These are phyloP conservation scores for Pseudopodoces humilis DNA, from an alignment of 2,113 vertebrate species.

Conservation along the genomic window DNA sequence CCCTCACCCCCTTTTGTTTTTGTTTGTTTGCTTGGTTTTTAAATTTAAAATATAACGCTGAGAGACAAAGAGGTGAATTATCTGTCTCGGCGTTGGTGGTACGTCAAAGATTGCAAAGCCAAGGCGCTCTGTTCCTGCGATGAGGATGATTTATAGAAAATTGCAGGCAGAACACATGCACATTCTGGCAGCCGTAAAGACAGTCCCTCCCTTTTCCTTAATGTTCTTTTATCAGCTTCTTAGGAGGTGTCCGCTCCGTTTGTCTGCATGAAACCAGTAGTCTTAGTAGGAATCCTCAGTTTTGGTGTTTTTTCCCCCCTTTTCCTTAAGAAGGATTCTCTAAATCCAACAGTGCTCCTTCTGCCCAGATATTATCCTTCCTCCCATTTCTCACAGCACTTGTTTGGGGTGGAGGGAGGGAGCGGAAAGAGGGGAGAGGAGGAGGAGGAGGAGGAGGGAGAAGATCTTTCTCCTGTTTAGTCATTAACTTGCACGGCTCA, in stretches of 20 bases:
- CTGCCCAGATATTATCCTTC: conserved; percentile 4
- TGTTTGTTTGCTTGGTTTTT: not conserved
- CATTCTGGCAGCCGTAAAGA: conserved; percentile 61
- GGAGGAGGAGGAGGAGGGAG: not conserved
- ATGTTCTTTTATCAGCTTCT: conserved; percentile 70
- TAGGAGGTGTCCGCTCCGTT: conserved; percentile 55
- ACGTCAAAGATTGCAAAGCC: conserved; percentile 69
- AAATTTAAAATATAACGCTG: not conserved
- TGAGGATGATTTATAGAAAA: conserved; percentile 76
- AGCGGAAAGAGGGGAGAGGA: conserved; percentile 16
- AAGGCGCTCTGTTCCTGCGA: conserved; percentile 62
- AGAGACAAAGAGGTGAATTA: conserved; percentile 78
- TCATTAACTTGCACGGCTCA: conserved; percentile 62
- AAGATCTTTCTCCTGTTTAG: conserved; percentile 46
- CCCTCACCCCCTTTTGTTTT: fast-evolving
- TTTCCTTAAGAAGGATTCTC: conserved; percentile 13
- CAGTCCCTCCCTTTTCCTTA: conserved; percentile 59
- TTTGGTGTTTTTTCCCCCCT: not conserved
- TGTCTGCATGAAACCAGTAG: conserved; percentile 48
- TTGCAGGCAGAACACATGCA: conserved; percentile 68
- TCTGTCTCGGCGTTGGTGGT: conserved; percentile 61
- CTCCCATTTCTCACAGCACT: conserved; percentile 31
- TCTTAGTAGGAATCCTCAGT: conserved; percentile 17
- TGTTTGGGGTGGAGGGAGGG: not conserved
- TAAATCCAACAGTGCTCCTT: conserved; percentile 5